Base-by-base conservation (phyloP, 2,113 vertebrate species). In the Leptocoma aspasia region DNA sequence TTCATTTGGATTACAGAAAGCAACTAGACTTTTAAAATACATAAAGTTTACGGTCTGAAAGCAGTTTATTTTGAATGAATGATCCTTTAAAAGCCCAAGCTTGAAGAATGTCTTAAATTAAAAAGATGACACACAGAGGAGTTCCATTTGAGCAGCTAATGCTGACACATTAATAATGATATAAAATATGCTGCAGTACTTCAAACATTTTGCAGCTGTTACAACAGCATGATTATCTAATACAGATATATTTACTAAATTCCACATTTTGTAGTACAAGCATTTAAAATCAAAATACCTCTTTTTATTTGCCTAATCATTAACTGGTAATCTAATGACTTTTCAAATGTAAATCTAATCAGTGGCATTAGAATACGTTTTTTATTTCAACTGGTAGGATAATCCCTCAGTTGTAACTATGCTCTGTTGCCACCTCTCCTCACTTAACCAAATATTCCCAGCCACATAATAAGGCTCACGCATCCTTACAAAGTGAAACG, bases 121-220 rank as follows among this genome's bases (percentile, higher is more conserved):
- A 88, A 87, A 64, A 79, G 61, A 87, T 66, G 65, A 92, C 49
- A 90, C 49, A 39, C 9, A 86, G 59, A 92, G 60, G 37, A 94
- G 75, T 80, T 71, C 71, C 49, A 86, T 79, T 59, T 79, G 63
- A 92, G 86, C 70, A 72, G 69, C 44, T 79, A 86, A 14, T 47
- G 66, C 61, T 90, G 89, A 85, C n/a, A 68, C 26, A 76, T 72
- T 88, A 92, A 72, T 82, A 90, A 86, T 22, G 41, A 85, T 85
- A 78, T 33, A 78, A 91, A 78, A 85, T 56, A 82, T 3, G 19
- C 57, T 47, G 49, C 53, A 76, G 33, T 71, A 59, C 60, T 75
- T 88, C 61, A 85, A 85, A 90, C 13, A 54, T 60, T 92, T 68
- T 76, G 57, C 94, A 95, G 75, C 75, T 93, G 79, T 54, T 85